Evolutionary conservation across 1,140 invertebrate species (phyloP).

Genomic region (Drosophila nannoptera): DNA sequence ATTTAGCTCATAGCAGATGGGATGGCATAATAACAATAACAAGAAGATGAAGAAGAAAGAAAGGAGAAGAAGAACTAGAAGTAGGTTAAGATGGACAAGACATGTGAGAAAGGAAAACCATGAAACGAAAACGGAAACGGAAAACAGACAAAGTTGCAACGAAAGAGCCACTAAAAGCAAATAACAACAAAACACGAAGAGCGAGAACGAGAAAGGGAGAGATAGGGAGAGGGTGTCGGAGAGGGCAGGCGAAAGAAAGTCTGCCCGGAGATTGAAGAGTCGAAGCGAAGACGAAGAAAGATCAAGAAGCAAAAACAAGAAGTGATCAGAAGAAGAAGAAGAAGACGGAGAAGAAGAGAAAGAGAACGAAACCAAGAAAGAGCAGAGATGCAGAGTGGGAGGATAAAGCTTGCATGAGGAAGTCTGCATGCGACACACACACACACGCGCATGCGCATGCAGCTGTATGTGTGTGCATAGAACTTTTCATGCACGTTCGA

Average conservation of each 20-base stretch:
- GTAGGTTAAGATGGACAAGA: slow-evolving; percentile 5
- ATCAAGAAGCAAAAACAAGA: too few species aligned
- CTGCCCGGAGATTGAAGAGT: too few species aligned
- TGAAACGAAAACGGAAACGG: slow-evolving; percentile 31
- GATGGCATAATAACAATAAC: slow-evolving; percentile 33
- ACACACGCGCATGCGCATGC: too few species aligned
- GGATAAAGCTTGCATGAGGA: too few species aligned
- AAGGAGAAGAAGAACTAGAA: slow-evolving; percentile 26
- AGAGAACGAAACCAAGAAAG: not conserved
- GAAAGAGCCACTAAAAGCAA: slow-evolving; percentile 46
- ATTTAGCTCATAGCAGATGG: slow-evolving; percentile 53
- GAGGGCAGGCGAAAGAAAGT: too few species aligned
- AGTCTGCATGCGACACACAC: too few species aligned
- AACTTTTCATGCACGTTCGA: not conserved
- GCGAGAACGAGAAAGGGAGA: slow-evolving; percentile 8
- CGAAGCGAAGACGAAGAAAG: too few species aligned
- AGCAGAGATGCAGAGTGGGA: not conserved
- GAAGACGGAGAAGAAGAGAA: too few species aligned
- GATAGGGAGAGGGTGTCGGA: not conserved
- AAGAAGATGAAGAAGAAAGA: slow-evolving; percentile 12
- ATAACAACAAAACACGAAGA: slow-evolving; percentile 28
- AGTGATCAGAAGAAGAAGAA: too few species aligned
- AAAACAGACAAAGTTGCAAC: slow-evolving; percentile 55
- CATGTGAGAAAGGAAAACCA: slow-evolving; percentile 33
- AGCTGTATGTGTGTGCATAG: too few species aligned